phyloP scores from a whole-genome alignment of 92 coral and sea anemone species.

The Hydrozoanthus gracilis region DNA sequence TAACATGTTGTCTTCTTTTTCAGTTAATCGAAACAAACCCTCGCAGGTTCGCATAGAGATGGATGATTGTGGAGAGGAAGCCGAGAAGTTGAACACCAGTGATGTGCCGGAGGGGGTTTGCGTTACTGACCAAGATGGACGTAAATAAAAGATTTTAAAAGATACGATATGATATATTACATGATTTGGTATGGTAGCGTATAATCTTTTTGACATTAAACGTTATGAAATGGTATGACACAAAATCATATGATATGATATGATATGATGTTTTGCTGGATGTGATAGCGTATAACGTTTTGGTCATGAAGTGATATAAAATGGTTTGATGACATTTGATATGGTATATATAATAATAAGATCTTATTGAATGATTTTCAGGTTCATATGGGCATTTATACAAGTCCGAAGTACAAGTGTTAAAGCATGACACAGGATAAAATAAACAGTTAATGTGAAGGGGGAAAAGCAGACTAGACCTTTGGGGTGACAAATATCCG shows the following conservation, averaged over 20 bases:
- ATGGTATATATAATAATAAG: not conserved
- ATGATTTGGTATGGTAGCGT: not conserved
- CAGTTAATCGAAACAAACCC: too few species aligned
- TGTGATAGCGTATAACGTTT: not conserved
- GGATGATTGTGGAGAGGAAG: too few species aligned
- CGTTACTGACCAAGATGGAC: not conserved
- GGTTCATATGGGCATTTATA: not conserved
- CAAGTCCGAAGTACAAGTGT: not conserved
- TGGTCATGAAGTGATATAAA: not conserved
- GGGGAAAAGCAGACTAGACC: too few species aligned
- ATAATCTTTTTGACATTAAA: not conserved
- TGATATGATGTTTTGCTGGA: not conserved
- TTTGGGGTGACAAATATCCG: too few species aligned
- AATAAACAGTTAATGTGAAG: too few species aligned
- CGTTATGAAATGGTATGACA: not conserved
- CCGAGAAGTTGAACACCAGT: too few species aligned
- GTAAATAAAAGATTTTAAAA: too few species aligned
- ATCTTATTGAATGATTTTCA: too few species aligned
- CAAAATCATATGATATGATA: not conserved
- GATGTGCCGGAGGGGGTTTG: not conserved
- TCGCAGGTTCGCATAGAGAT: too few species aligned
- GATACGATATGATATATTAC: not conserved
- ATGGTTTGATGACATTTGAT: not conserved
- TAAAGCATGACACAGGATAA: too few species aligned
- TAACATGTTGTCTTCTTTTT: too few species aligned